Evolutionary conservation across 2,113 vertebrate genomes (phyloP), one percentile per base, ranked within the genome.

Genomic region (Lota lota): DNA sequence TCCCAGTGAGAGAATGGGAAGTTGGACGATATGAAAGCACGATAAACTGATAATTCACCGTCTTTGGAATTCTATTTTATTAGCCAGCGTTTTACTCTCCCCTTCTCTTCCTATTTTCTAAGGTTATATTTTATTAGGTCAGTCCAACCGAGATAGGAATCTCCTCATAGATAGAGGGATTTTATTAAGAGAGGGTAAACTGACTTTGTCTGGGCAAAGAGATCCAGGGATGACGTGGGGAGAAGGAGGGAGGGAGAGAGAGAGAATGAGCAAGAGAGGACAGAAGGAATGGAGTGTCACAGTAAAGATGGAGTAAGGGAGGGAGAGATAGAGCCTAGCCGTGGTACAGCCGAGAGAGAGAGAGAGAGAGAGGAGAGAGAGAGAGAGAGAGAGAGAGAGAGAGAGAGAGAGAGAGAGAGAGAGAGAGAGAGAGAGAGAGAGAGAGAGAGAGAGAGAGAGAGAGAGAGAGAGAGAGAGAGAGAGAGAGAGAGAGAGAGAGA

Each of bases 111-210:
- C 40, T 47, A 47, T 47, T 76, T 79, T 80, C 64, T 66, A 50
- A 71, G 74, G 80, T 87, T 81, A 81, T 77, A 78, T 81, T 83
- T 81, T 74, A 79, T 81, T 50, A 78, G 75, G 68, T 75, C 69
- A 69, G 71, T 79, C 51, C 63, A 56, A 12, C 66, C 22, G 51
- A 78, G 78, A 87, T 83, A 61, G 47, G 21, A 61, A 87, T 84
- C 79, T 77, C 18, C 61, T 8, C 22, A 21, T 24, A 71, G 68
- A 74, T 40, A 67, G 56, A 59, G 1, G 56, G 50, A 8, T 75
- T 79, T 84, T 78, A 82, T 80, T 77, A 72, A 56, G 73, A 5
- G 33, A 60, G 22, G 53, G 53, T 72, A 69, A 77, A 75, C 56
- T 61, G 76, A 24, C 59, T 61, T 21, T 22, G 15, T 72, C 64